These are phyloP conservation scores for Eledona agricola DNA, from an alignment of 2,888 invertebrate species.

Conservation along the genomic window DNA sequence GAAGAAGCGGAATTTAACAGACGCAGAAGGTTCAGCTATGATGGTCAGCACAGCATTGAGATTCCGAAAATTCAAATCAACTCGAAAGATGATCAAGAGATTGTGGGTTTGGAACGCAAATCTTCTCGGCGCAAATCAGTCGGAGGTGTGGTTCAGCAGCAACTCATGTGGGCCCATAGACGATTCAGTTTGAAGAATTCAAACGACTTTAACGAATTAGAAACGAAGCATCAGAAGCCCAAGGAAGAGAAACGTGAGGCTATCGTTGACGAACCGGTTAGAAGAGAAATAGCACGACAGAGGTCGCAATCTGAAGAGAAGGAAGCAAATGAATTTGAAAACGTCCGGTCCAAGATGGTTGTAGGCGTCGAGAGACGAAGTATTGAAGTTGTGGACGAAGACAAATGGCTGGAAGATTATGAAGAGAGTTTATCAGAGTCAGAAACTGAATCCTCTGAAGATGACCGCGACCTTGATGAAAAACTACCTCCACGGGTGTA, in stretches of 20 bases:
- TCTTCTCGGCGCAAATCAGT: slow-evolving; percentile 64
- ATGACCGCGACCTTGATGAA: slow-evolving; percentile 47
- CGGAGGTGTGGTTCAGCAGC: slow-evolving; percentile 60
- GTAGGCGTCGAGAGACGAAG: slow-evolving; percentile 46
- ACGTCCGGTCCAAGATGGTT: slow-evolving; percentile 55
- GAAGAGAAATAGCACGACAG: slow-evolving; percentile 51
- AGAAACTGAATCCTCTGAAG: slow-evolving; percentile 55
- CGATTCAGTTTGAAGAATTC: slow-evolving; percentile 55
- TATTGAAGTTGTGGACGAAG: slow-evolving; percentile 55
- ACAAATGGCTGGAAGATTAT: slow-evolving; percentile 63
- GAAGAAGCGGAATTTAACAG: slow-evolving; percentile 70
- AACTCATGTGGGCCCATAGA: slow-evolving; percentile 56
- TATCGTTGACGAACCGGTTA: slow-evolving; percentile 38
- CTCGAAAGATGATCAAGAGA: slow-evolving; percentile 64
- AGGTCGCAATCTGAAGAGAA: slow-evolving; percentile 57
- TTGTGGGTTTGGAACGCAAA: slow-evolving; percentile 62
- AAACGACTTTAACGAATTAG: slow-evolving; percentile 51
- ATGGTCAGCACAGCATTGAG: slow-evolving; percentile 31
- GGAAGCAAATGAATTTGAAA: slow-evolving; percentile 57
- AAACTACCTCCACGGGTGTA: slow-evolving; percentile 29
- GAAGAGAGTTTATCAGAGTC: slow-evolving; percentile 56
- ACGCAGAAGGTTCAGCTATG: slow-evolving; percentile 44
- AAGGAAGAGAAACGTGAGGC: background rate
- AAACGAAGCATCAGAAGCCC: slow-evolving; percentile 43
- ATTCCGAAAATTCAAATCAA: slow-evolving; percentile 65